Base-by-base conservation (phyloP, 2,797 vertebrate species). In the Sarcophilus harrisii region DNA sequence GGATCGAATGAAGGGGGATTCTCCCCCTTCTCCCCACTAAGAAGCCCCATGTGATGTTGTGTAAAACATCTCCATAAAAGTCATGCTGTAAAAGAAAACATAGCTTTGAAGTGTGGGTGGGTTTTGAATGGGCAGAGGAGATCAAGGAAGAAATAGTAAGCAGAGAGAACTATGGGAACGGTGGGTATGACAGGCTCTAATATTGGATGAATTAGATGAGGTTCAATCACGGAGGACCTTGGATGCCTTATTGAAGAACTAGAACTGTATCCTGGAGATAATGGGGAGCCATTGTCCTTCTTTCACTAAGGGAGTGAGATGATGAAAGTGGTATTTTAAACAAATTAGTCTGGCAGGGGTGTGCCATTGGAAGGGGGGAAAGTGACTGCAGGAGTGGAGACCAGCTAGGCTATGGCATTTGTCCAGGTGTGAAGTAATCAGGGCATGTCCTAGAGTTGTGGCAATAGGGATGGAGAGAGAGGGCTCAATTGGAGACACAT, bases 281-380 rank as follows among this genome's bases (percentile, higher is more conserved):
- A 87, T 87, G 73, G 73, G 21, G 38, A 87, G 73, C 73, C 21
- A 49, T 87, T 87, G 73, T 24, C 38, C 18, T 81, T 29, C 58
- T 59, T 27, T 81, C 8, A 3, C 73, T 45, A 21, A 45, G 38
- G 38, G n/a, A 96, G 54, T 95, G 95, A 95, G 91, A 97, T 95
- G 94, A 97, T 93, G 45, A 94, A 97, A 96, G 62, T 95, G 92
- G 62, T 94, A 91, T 97, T 97, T 98, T 97, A 97, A 97, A 94
- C 96, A 96, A 95, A 97, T 98, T 97, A 97, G 96, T 96, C 96
- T 98, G 95, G 94, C 96, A 98, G 54, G 95, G 95, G 62, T 97
- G 92, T 95, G 62, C 94, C 95, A 96, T 92, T 94, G 59, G 94
- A 96, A 95, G 96, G 73, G 73, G 94, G 93, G 32, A 5, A 21